phyloP scores from a whole-genome alignment of 2,113 vertebrate genomes.

The Protobothrops mucrosquamatus region DNA sequence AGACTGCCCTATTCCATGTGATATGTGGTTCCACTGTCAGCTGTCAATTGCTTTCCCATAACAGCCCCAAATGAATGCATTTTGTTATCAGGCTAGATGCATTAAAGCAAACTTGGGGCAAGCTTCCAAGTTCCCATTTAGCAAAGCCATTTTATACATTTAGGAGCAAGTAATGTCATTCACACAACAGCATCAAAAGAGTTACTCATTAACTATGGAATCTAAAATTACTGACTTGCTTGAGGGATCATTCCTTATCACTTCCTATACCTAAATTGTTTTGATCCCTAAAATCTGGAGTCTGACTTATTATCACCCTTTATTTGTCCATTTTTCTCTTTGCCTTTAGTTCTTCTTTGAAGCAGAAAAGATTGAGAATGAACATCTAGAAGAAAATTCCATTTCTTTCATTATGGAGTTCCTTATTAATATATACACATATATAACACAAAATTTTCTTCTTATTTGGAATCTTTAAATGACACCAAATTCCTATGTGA shows the following conservation, averaged over 20 bases:
- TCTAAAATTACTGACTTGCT: neutral
- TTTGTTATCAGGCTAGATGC: neutral
- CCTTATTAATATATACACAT: slow-evolving; percentile 4
- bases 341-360: slow-evolving; percentile 22
- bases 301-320: neutral
- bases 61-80: neutral
- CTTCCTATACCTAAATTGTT: neutral
- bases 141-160: neutral
- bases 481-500: slow-evolving; percentile 63
- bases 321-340: neutral
- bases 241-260: neutral
- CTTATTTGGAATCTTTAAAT: slow-evolving; percentile 58
- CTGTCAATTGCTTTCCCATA: neutral
- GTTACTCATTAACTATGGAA: neutral
- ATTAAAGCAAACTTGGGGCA: neutral
- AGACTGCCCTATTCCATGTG: neutral
- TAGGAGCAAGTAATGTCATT: neutral
- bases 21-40: neutral
- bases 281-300: neutral
- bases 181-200: neutral
- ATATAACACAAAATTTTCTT: neutral
- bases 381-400: slow-evolving; percentile 13
- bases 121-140: neutral
- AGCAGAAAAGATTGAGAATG: slow-evolving; percentile 19
- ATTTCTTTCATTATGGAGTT: slow-evolving; percentile 41